Base-by-base conservation (phyloP, 1,140 invertebrate species). In the Sesamia nonagrioides region DNA sequence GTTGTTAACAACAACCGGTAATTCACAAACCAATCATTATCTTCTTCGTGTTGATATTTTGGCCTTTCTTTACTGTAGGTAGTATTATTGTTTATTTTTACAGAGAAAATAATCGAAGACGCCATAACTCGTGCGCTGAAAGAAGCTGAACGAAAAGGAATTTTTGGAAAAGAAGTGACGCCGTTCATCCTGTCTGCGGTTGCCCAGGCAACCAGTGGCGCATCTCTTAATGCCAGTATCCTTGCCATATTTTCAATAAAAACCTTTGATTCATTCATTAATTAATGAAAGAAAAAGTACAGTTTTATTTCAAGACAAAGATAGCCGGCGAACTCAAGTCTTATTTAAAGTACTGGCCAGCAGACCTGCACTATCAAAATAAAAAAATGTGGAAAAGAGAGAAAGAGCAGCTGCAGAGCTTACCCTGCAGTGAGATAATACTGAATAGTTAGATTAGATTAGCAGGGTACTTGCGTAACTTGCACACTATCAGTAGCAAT, bases 111-210 rank as follows among this genome's bases (percentile, higher is more conserved):
- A 48, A 97, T 97, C 89, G 96, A 98, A 82, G 85, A 86, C 18
- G 97, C 97, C 13, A 98, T 99, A 86, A 85, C 96, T 63, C 84
- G 96, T 81, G 98, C 98, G 37, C 88, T 98, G n/a, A 79, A 95
- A 77, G 95, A 97, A 83, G 97, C 97, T 13, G 95, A 96, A 60
- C 79, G 91, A 6, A 92, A 95, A 79, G 95, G 95, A n/a, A 96
- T 99, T 27, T 88, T 81, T 15, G 99, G 99, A 3, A 99, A 99
- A 94, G 96, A 98, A 85, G 96, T 99, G 8, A 99, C 99, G 0
- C 99, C 99, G 1, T 99, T 97, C 94, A 94, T 99, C 15, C 94
- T 99, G 15, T 93, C 96, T 15, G 95, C 96, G 87, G 96, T 99
- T 9, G 96, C 97, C 74, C 93, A 97, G 87, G 95, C 98, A 6